Conservation (phyloP, 1,140 invertebrate species). For the Acyrthosiphon pisum region DNA sequence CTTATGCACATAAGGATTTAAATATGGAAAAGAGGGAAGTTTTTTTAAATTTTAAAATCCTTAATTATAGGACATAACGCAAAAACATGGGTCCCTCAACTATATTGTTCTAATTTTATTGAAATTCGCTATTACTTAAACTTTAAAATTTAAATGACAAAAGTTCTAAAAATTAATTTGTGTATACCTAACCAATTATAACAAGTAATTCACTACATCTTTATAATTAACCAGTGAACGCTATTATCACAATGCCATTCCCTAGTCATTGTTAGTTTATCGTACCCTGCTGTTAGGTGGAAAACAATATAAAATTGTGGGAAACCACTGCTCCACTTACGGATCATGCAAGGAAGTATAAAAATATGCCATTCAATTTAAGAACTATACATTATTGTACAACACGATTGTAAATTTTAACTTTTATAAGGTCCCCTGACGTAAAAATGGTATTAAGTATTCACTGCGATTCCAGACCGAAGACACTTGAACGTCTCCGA, state of each 20-base stretch:
- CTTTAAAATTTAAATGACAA: not conserved
- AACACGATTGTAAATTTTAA: not conserved
- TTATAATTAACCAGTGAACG: not conserved
- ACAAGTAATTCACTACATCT: not conserved
- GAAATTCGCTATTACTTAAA: not conserved
- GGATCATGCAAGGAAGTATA: not conserved
- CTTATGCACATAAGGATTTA: not conserved
- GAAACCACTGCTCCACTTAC: not conserved
- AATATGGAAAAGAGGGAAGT: not conserved
- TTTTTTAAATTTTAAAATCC: no score
- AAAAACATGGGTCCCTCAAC: not conserved
- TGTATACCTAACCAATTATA: not conserved
- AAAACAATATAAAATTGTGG: not conserved
- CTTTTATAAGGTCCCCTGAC: not conserved
- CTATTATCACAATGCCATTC: not conserved
- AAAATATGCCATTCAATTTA: not conserved
- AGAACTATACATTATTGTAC: not conserved
- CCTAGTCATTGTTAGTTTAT: not conserved
- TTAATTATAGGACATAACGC: not conserved
- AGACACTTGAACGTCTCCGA: not conserved
- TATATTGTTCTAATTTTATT: not conserved
- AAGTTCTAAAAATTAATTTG: not conserved
- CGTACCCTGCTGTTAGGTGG: not conserved
- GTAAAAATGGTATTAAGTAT: slow-evolving; percentile 10
- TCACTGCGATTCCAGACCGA: not conserved